Evolutionary conservation across 2,888 invertebrate genomes (phyloP), one percentile per base, ranked within the genome.

Genomic region (Lepidonotus clava): DNA sequence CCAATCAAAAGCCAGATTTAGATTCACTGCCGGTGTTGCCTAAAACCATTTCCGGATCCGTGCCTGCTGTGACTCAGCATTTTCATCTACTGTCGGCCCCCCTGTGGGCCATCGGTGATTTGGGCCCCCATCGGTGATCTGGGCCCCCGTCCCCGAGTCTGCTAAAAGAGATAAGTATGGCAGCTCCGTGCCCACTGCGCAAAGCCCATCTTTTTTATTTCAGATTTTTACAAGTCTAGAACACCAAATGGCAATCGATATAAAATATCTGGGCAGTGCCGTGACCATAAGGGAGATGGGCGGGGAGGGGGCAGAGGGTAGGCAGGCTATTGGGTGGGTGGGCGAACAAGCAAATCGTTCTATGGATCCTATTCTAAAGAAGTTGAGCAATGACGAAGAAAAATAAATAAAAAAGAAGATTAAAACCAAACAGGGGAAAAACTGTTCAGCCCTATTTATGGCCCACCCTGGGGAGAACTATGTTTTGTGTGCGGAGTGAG

Each of bases 1-100:
- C 38, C 71, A 71, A 34, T 71, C 36, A 71, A 36, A 71, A 36
- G 38, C 71, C 71, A 71, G 24, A 34, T 71, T 36, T 38, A 66
- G 32, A 71, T 71, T 36, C 38, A 71, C 38, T 5, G 71, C 38
- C 14, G 71, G 4, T 38, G 11, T 38, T 5, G 0, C 38, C 8
- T 38, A 18, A 71, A 71, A 71, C 14, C 11, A 36, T 38, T 71
- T 71, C 38, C 38, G 38, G 38, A 36, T 71, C 6, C 38, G 36
- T 6, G 36, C 36, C 32, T 34, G 24, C 56, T 11, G n/a, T 56
- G 56, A 56, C 18, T 56, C 56, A 56, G 56, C 56, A 56, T 56
- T 56, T 56, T 56, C 56, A 56, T n/a, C n/a, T 56, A 21, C 14
- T n/a, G 56, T n/a, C 14, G n/a, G n/a, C 1, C 5, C 71, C 36